Base-by-base conservation (phyloP, 2,888 invertebrate species). In the Oligia strigilis region DNA sequence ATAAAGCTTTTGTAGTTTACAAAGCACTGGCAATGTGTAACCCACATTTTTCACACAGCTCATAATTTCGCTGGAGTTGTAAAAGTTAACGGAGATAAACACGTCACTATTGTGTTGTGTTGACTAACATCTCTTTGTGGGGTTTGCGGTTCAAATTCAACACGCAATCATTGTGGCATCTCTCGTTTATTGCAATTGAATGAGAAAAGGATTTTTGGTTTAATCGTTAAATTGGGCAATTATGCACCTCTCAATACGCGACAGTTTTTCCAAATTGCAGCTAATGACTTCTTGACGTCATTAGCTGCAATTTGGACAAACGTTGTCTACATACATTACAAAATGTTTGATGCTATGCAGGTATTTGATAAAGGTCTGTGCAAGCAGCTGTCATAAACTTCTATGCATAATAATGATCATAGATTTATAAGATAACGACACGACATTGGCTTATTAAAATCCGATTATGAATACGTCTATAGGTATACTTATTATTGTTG, bases 31-130 rank as follows among this genome's bases (percentile, higher is more conserved):
- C 74, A 58, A 46, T 29, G 58, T 72, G 64, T 62, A 49, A 46
- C 67, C 64, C 58, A 81, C 60, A 75, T 85, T 81, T 83, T 81
- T 69, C 75, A 60, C 72, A 55, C 66, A 29, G 69, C 64, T 85
- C 72, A 83, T 83, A 85, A 86, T 86, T 85, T 66, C n/a, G 14
- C 70, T 52, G 46, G 40, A 83, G 70, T 46, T 82, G 73, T 77
- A 82, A 85, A 85, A 82, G 82, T 83, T 73, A 85, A 77, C 29
- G 23, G 49, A 83, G 83, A 85, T 83, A 86, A 85, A 83, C 83
- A 82, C 77, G 71, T 74, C 62, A 71, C 66, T 64, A 46, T 86
- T 85, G 70, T 83, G 77, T 73, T 75, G 13, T 62, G 72, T 85
- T 66, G 66, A 73, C 72, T 82, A 66, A 43, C 65, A 71, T 70